Evolutionary conservation across 2,113 vertebrate species (phyloP), one percentile per base, ranked within the genome.

Genomic region (Xenus cinereus): DNA sequence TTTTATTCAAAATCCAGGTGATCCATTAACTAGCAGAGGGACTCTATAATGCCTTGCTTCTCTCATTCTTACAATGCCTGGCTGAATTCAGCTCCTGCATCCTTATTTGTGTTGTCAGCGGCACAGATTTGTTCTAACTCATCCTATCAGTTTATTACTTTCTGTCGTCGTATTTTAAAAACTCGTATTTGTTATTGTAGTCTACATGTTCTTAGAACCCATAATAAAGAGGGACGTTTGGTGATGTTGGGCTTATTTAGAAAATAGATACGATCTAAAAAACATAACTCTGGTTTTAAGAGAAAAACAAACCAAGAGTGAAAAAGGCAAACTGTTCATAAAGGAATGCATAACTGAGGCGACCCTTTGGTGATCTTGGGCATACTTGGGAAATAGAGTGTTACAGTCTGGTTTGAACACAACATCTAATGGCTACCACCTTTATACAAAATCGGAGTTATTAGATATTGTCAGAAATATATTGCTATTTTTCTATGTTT

Each of bases 321-420:
- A 95, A 86, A 92, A 92, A 96, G 92, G 68, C 86, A 95, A 95
- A 93, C 51, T n/a, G n/a, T 28, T 88, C 43, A 60, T 50, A 18
- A 56, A 90, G 48, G 76, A 93, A 93, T 79, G 85, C 27, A 5
- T 11, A 53, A 32, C 71, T 48, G 41, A 50, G 60, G 39, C 46
- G 19, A 50, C 12, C 26, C 41, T 60, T 67, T 50, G 51, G 39
- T 81, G 60, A 54, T n/a, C 74, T n/a, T 56, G 28, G 33, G 10
- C 24, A 84, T 53, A 4, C 14, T 66, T 57, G 53, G 23, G 35
- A 89, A 82, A 60, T 0, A 33, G 19, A 53, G 12, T 9, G 10
- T 30, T 68, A 41, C 11, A 41, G 62, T 18, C 41, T 72, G 30
- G 32, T 84, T 53, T n/a, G 10, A 86, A 19, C 17, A 60, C n/a